phyloP scores from a whole-genome alignment of 2,113 vertebrate species.

The Etheostoma cragini region DNA sequence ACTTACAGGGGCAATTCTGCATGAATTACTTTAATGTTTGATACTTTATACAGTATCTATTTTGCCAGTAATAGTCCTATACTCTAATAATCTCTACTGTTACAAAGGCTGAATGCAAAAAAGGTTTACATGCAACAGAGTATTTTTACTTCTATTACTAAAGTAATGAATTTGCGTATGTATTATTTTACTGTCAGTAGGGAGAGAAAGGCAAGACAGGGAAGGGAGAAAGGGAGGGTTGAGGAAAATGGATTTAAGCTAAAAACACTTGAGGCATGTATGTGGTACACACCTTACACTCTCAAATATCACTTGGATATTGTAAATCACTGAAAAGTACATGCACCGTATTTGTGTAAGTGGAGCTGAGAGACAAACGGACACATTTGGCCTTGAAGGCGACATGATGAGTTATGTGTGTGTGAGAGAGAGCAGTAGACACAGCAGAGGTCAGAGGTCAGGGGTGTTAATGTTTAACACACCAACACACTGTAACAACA shows the following conservation, averaged over 20 bases:
- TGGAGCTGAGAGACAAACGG: constrained; percentile 51
- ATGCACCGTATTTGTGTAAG: constrained; percentile 50
- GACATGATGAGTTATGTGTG: constrained; percentile 69
- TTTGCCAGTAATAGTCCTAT: not conserved
- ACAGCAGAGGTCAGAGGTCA: constrained; percentile 60
- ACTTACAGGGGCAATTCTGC: not conserved
- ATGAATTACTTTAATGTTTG: not conserved
- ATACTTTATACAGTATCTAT: not conserved
- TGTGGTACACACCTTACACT: constrained; percentile 41
- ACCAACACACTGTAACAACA: constrained; percentile 57
- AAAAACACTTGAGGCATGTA: constrained; percentile 48
- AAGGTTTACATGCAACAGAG: not conserved
- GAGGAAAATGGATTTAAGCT: constrained; percentile 25
- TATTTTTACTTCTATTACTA: not conserved
- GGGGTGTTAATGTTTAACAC: constrained; percentile 73
- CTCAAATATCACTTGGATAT: constrained; percentile 58
- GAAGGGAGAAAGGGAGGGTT: not conserved
- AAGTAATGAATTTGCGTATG: not conserved
- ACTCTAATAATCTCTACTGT: not conserved
- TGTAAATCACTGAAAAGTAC: constrained; percentile 67
- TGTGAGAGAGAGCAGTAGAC: constrained; percentile 40
- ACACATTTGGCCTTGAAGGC: constrained; percentile 63
- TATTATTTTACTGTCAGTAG: not conserved
- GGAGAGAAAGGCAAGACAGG: not conserved
- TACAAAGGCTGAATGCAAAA: not conserved